Percentiles rank a stretch among this genome's conserved stretches.
Evolutionary conservation across 2,797 vertebrate species (phyloP).

Genomic region (Pipistrellus kuhlii): DNA sequence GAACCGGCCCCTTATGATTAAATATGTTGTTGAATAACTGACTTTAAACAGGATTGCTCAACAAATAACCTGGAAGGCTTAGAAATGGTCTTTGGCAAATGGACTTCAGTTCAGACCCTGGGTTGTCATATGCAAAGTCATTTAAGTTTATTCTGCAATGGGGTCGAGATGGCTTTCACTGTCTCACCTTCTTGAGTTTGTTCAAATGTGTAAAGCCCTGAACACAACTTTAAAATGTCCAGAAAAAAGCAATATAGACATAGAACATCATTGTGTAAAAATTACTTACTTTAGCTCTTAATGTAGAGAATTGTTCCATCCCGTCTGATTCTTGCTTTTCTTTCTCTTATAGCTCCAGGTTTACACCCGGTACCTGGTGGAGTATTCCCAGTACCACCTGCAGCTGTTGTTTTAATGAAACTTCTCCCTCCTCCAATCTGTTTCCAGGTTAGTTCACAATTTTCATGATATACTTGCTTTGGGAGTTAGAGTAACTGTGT

Average conservation of each 20-base stretch:
- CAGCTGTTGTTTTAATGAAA: slow-evolving; percentile 98
- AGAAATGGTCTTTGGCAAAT: slow-evolving; percentile 27
- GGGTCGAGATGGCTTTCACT: slow-evolving; percentile 1
- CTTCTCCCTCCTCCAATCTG: slow-evolving; percentile 97
- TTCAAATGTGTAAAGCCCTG: not conserved
- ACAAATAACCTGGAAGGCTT: slow-evolving; percentile 1
- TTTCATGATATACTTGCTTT: slow-evolving; percentile 11
- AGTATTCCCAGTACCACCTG: slow-evolving; percentile 98
- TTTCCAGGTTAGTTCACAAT: slow-evolving; percentile 91
- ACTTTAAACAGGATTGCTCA: slow-evolving; percentile 50
- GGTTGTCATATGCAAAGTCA: not conserved
- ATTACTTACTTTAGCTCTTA: not conserved
- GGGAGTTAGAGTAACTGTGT: not conserved
- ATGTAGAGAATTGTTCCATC: not conserved
- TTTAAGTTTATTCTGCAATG: not conserved
- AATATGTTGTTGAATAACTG: slow-evolving; percentile 25
- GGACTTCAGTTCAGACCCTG: not conserved
- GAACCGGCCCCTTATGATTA: slow-evolving; percentile 30
- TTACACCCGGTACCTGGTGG: slow-evolving; percentile 98
- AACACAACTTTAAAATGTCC: not conserved
- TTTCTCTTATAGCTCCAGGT: slow-evolving; percentile 92
- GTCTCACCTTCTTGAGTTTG: not conserved
- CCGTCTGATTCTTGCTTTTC: not conserved
- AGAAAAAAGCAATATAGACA: not conserved
- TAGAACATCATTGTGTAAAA: not conserved